A percentile compares a stretch with the other conserved stretches of the same genome.
These are phyloP conservation scores for Candidula unifasciata DNA, from an alignment of 2,888 invertebrate genomes.

Conservation along the genomic window DNA sequence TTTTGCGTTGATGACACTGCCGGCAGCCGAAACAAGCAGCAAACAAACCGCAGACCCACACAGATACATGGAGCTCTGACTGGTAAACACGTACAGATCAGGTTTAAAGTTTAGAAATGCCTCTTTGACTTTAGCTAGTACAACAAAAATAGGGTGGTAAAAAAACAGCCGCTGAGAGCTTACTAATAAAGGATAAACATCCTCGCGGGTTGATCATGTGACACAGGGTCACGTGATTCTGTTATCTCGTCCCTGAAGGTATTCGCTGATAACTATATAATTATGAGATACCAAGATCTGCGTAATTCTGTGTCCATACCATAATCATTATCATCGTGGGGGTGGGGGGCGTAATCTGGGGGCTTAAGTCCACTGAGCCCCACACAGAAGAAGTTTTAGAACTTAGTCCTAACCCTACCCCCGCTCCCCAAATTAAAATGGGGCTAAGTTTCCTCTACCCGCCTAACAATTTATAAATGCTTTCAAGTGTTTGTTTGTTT, in stretches of 20 bases:
- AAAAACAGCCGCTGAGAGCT: background rate
- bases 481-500: too few species aligned
- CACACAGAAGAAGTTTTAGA: too few species aligned
- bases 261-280: too few species aligned
- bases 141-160: background rate
- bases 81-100: background rate
- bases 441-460: too few species aligned
- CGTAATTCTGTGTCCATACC: too few species aligned
- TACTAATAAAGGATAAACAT: background rate
- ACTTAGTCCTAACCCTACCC: too few species aligned
- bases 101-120: background rate
- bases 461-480: too few species aligned
- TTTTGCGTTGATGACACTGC: background rate
- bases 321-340: too few species aligned
- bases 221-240: background rate
- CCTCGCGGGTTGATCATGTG: background rate
- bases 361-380: too few species aligned
- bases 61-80: background rate
- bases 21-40: background rate
- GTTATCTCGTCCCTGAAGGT: background rate
- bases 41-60: background rate
- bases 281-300: too few species aligned
- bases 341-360: too few species aligned
- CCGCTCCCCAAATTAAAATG: too few species aligned
- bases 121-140: background rate